A percentile compares a stretch with the other conserved stretches of the same genome.
Conservation (phyloP, 1,140 invertebrate genomes). For the Saccostrea cuccullata region DNA sequence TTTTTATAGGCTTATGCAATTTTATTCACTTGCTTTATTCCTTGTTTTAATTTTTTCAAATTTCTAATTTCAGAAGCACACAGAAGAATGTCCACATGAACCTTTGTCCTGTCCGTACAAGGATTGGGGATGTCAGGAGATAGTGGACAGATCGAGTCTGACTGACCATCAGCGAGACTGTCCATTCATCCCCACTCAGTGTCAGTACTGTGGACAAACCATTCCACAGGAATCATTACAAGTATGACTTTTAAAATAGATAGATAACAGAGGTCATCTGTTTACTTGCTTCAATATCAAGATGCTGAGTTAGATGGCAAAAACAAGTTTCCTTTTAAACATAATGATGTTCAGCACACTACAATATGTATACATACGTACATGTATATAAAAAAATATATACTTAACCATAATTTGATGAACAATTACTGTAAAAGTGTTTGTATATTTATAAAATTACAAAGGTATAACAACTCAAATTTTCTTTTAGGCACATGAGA, state of each 20-base stretch:
- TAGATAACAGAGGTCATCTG: too few species aligned
- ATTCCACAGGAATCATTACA: not conserved
- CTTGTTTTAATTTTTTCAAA: too few species aligned
- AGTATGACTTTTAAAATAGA: not conserved
- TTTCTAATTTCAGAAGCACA: not conserved
- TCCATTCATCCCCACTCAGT: not conserved
- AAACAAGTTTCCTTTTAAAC: too few species aligned
- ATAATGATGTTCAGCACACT: too few species aligned
- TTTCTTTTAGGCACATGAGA: not conserved
- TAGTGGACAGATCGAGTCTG: not conserved
- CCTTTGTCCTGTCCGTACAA: not conserved
- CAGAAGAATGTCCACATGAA: not conserved
- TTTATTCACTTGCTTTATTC: too few species aligned
- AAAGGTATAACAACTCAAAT: not conserved
- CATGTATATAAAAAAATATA: too few species aligned
- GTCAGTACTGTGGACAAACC: not conserved
- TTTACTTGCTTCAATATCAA: too few species aligned
- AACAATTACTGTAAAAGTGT: too few species aligned
- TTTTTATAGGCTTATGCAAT: too few species aligned
- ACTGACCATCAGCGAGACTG: not conserved
- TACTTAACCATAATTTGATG: too few species aligned
- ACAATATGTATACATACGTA: too few species aligned
- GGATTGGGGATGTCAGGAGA: not conserved
- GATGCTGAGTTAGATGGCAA: too few species aligned
- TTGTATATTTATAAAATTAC: not conserved